phyloP scores from a whole-genome alignment of 2,113 vertebrate species.

The Corythornis madagascariensis region DNA sequence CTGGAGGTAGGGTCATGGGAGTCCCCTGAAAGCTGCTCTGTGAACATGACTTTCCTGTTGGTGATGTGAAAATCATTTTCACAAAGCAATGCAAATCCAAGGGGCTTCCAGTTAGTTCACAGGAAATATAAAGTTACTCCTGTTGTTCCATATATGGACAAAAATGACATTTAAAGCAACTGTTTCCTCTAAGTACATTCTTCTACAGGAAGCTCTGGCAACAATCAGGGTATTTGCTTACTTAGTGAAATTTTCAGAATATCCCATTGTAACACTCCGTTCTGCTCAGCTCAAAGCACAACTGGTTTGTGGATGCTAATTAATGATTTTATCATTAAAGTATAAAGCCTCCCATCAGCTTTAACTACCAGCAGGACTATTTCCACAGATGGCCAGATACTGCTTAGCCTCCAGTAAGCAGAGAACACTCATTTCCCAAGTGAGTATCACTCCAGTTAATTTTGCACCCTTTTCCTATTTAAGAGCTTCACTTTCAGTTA shows the following conservation, averaged over 20 bases:
- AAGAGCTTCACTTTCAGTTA: background rate
- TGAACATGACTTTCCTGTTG: conserved; percentile 36
- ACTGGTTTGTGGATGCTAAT: background rate
- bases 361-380: background rate
- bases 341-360: background rate
- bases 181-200: conserved; percentile 38
- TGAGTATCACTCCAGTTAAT: background rate
- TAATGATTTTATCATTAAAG: background rate
- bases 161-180: conserved; percentile 53
- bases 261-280: background rate
- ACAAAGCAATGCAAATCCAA: conserved; percentile 41
- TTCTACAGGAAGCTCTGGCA: conserved; percentile 48
- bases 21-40: conserved; percentile 43
- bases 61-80: conserved; percentile 13
- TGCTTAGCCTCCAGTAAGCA: background rate
- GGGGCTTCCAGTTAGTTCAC: conserved; percentile 48
- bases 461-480: background rate
- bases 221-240: conserved; percentile 47
- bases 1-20: conserved; percentile 63
- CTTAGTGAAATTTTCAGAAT: conserved; percentile 32
- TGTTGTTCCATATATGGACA: conserved; percentile 61
- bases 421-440: background rate
- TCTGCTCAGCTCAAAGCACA: background rate
- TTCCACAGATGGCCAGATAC: background rate
- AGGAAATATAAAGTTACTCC: conserved; percentile 64